A percentile compares a stretch with the other conserved stretches of the same genome.
phyloP scores from a whole-genome alignment of 2,888 invertebrate species.

The Netelia inedita region DNA sequence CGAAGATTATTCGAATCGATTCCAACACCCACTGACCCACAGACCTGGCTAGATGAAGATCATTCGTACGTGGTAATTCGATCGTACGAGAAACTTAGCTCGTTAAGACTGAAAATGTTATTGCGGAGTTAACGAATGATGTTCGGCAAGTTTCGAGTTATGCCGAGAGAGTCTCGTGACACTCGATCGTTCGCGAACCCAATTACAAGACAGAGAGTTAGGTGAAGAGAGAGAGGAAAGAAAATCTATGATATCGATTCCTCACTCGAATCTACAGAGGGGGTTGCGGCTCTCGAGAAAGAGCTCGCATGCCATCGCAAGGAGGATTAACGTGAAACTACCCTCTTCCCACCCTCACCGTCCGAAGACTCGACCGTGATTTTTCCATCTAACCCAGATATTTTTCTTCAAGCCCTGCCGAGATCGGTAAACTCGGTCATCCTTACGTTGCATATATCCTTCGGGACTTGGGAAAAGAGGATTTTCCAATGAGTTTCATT shows the following conservation, averaged over 20 bases:
- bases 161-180: neutral
- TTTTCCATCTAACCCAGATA: slow-evolving; percentile 63
- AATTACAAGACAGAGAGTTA: slow-evolving; percentile 1
- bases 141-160: neutral
- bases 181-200: slow-evolving; percentile 23
- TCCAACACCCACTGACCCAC: neutral
- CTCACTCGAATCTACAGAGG: slow-evolving; percentile 2
- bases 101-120: too few species aligned
- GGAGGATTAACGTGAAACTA: slow-evolving; percentile 52
- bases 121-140: too few species aligned
- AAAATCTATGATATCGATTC: slow-evolving; percentile 66
- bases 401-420: slow-evolving; percentile 38
- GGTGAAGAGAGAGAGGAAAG: neutral
- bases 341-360: slow-evolving; percentile 39
- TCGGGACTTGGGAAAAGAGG: slow-evolving; percentile 75
- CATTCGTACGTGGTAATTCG: neutral
- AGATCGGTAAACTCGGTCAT: slow-evolving; percentile 36
- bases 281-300: neutral
- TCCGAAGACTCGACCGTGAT: slow-evolving; percentile 63
- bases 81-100: too few species aligned
- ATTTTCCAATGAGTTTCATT: slow-evolving; percentile 78
- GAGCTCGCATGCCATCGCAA: slow-evolving; percentile 12
- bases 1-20: slow-evolving; percentile 20
- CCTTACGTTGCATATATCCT: slow-evolving; percentile 44
- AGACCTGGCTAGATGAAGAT: neutral